Percentiles rank a stretch among this genome's conserved stretches.
These are phyloP conservation scores for Spodoptera picta DNA, from an alignment of 2,888 invertebrate genomes.

Conservation along the genomic window DNA sequence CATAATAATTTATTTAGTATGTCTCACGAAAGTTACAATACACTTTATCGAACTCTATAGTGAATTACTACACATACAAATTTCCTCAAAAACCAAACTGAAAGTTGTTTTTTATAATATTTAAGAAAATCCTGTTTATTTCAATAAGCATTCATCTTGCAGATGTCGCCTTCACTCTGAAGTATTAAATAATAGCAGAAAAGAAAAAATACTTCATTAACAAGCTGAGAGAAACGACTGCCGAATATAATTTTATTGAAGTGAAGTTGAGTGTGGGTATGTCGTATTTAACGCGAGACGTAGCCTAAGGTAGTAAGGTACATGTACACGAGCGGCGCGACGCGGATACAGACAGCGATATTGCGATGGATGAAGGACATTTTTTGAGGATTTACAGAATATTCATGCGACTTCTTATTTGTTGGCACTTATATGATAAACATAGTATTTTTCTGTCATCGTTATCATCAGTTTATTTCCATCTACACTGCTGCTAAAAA, in stretches of 20 bases:
- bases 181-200: conserved; percentile 43
- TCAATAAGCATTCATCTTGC: conserved; percentile 35
- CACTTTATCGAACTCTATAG: too few relatives aligned
- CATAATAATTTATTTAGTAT: too few relatives aligned
- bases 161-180: conserved; percentile 45
- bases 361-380: neutral
- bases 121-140: conserved; percentile 16
- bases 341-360: neutral
- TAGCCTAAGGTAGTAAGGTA: conserved; percentile 21
- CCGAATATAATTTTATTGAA: conserved; percentile 48
- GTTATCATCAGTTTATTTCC: too few relatives aligned
- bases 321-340: neutral
- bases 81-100: neutral
- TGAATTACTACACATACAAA: too few relatives aligned
- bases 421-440: too few relatives aligned
- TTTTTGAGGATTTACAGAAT: neutral
- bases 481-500: too few relatives aligned
- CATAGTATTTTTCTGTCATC: too few relatives aligned
- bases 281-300: conserved; percentile 55
- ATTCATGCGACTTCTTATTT: too few relatives aligned
- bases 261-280: conserved; percentile 58
- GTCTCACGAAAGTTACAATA: too few relatives aligned
- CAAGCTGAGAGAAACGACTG: conserved; percentile 46
- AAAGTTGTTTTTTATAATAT: conserved; percentile 7
- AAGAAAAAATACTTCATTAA: conserved; percentile 47